Conservation (phyloP, 1,140 invertebrate genomes). For the Chironomus striatipennis region DNA sequence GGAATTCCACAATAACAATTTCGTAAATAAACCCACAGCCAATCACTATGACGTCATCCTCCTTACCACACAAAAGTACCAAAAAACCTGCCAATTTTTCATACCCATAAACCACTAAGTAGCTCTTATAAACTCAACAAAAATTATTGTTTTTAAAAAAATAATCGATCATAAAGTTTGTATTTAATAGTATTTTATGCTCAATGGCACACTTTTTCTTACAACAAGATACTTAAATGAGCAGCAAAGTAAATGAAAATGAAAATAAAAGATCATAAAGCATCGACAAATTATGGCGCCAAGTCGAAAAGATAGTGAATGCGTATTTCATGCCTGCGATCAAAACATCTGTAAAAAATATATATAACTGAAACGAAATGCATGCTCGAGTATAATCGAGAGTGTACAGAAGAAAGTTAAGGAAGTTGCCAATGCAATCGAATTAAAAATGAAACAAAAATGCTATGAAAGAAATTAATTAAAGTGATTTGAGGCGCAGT, state of each 20-base stretch:
- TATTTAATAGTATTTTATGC: neutral
- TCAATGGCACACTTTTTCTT: neutral
- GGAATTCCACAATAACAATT: too few relatives aligned
- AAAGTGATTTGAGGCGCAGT: too few relatives aligned
- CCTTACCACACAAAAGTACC: too few relatives aligned
- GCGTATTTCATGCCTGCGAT: neutral
- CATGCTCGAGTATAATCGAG: neutral
- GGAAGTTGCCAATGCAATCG: neutral
- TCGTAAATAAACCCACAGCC: too few relatives aligned
- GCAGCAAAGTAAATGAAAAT: neutral
- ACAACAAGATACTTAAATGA: neutral
- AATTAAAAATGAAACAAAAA: neutral
- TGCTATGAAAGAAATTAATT: too few relatives aligned
- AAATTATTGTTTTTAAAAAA: neutral
- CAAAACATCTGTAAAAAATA: neutral
- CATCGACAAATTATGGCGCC: conserved; percentile 6
- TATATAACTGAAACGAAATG: neutral
- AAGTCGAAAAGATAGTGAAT: neutral
- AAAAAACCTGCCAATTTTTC: too few relatives aligned
- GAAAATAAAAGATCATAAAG: conserved; percentile 7
- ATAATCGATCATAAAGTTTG: neutral
- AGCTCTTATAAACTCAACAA: too few relatives aligned
- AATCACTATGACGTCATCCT: too few relatives aligned
- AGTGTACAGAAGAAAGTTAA: neutral
- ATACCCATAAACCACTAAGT: too few relatives aligned